Base-by-base conservation (phyloP, 2,888 invertebrate species). In the Limnephilus marmoratus region DNA sequence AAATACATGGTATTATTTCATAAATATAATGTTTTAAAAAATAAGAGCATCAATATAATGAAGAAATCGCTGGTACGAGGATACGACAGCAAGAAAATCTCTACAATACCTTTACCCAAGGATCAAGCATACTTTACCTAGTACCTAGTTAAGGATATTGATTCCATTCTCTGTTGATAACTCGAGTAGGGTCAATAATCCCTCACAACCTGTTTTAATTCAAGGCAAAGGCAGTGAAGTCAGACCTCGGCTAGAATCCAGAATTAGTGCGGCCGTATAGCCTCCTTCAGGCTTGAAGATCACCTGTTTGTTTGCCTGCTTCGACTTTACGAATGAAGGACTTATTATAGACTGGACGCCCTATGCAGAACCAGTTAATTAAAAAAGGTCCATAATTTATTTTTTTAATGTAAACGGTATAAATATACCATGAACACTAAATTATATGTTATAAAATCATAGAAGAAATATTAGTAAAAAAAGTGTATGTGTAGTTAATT, bases 141-240 rank as follows among this genome's bases (percentile, higher is more conserved):
- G 68, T 68, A 68, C 68, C 68, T 68, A 68, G 24, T 68, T 68
- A 68, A 68, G 68, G 68, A 68, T 68, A 68, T n/a, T 24, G 68
- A 24, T n/a, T 68, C 37, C 37, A 37, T 83, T 83, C 37, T 83
- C 24, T 7, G 37, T 37, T 37, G 41, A 83, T 83, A 83, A 41
- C 37, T 83, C 37, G 37, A 34, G 83, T 3, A n/a, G 18, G 83
- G 83, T 83, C 83, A 41, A 24, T 83, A 83, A 37, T 83, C 83
- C 83, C 24, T 37, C 83, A 83, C 37, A 83, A 83, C 83, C 83
- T 37, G 83, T 83, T 83, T 83, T 18, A 83, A 83, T 83, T 83
- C 83, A 83, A 83, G 83, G 83, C 37, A 83, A 83, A 68, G 68
- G 68, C n/a, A 24, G 9, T 37, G 83, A 41, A 83, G 37, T 37